Evolutionary conservation across 2,113 vertebrate genomes (phyloP), one percentile per base, ranked within the genome.

Genomic region (Ciconia boyciana): DNA sequence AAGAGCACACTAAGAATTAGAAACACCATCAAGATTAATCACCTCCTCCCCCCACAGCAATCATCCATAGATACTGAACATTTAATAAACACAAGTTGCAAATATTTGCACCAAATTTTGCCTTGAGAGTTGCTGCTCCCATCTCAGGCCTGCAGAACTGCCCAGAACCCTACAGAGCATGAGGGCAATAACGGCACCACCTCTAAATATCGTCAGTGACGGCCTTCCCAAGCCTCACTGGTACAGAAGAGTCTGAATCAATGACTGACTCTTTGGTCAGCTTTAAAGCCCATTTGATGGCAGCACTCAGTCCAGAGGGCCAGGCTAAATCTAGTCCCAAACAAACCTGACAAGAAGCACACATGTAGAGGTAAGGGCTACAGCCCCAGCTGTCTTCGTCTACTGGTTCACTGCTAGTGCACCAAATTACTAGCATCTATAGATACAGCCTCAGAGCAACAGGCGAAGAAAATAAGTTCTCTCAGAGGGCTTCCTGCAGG

Each of bases 361-460:
- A 16, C 31, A 2, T 3, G 5, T 3, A 62, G 31, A 28, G 2
- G 3, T 13, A 54, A 36, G 39, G 19, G 31, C 21, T 4, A 6
- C n/a, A 51, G 19, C 39, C 78, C 6, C 13, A 64, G 11, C 21
- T 10, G 17, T 52, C 91, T 89, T 57, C 5, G 17, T 31, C 21
- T 24, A 6, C 24, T 29, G 13, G 9, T 55, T 92, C 29, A 68
- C 8, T 17, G 2, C 29, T 36, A 71, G 34, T 15, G 9, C 7
- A 16, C 16, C 1, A 7, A 39, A 41, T 52, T 44, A 34, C 18
- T 43, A 4, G 11, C 6, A 18, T 10, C 14, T 6, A 43, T 4
- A 71, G 26, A 46, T 28, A 21, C 0, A 79, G 39, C 22, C 34
- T 51, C 44, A 83, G 43, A 77, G 32, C 32, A 74, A 48, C 4